Percentiles rank a stretch among this genome's conserved stretches.
These are phyloP conservation scores for Bombus superbus DNA, from an alignment of 1,140 invertebrate genomes.

Conservation along the genomic window DNA sequence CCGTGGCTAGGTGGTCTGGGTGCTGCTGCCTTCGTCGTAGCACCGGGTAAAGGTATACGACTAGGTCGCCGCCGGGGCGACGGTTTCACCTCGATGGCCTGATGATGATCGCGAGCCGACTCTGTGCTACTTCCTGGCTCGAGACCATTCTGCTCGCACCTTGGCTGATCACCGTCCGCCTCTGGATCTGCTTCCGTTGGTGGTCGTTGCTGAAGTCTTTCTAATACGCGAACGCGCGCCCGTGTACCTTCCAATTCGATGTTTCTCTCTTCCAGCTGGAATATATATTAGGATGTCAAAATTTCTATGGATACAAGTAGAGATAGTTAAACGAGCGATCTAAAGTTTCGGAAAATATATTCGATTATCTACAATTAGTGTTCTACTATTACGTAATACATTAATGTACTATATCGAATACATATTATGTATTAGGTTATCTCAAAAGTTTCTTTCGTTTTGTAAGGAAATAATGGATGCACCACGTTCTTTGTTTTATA, in stretches of 20 bases:
- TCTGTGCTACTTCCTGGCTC: conserved; percentile 86
- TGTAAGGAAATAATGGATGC: too few species aligned
- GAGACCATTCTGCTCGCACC: conserved; percentile 82
- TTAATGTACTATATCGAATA: too few species aligned
- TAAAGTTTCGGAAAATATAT: too few species aligned
- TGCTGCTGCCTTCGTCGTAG: conserved; percentile 76
- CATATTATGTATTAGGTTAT: too few species aligned
- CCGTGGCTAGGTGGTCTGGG: conserved; percentile 80
- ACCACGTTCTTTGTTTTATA: too few species aligned
- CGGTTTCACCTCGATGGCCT: conserved; percentile 76
- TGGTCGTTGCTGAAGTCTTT: conserved; percentile 81
- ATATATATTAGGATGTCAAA: not conserved
- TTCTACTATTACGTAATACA: too few species aligned
- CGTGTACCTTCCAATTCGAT: conserved; percentile 92
- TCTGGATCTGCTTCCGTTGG: conserved; percentile 76
- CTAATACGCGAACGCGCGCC: conserved; percentile 88
- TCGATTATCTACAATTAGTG: not conserved
- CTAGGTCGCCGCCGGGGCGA: conserved; percentile 85
- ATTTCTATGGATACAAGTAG: not conserved
- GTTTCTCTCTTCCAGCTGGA: conserved; percentile 90
- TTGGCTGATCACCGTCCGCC: conserved; percentile 78
- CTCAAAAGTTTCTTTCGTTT: too few species aligned
- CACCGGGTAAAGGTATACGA: conserved; percentile 87
- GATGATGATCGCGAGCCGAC: conserved; percentile 85
- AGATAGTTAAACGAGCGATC: too few species aligned